A percentile compares a stretch with the other conserved stretches of the same genome.
Conservation (phyloP, 2,888 invertebrate genomes). For the Perizoma affinitatum region DNA sequence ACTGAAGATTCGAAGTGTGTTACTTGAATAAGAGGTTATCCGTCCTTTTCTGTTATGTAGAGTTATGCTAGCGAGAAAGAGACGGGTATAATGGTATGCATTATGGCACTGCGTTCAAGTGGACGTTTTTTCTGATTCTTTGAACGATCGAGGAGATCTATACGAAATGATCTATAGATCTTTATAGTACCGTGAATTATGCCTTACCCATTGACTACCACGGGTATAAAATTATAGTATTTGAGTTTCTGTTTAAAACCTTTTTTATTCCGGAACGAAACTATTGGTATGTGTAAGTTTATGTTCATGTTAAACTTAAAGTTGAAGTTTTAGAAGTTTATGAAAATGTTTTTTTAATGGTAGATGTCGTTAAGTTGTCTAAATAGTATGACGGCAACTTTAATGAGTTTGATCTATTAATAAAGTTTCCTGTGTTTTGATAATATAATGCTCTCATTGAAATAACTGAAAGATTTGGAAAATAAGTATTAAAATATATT, state of each 20-base stretch:
- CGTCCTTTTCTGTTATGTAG: constrained; percentile 46
- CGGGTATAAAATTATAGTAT: constrained; percentile 43
- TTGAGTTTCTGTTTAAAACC: constrained; percentile 33
- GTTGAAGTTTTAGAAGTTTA: constrained; percentile 16
- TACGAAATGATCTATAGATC: constrained; percentile 70
- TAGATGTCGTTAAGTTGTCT: constrained; percentile 27
- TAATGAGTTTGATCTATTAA: constrained; percentile 17
- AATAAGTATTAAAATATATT: too few relatives aligned
- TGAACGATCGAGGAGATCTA: constrained; percentile 72
- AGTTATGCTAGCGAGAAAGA: constrained; percentile 40
- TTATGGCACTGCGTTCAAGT: constrained; percentile 66
- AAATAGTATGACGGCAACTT: constrained; percentile 21
- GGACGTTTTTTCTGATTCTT: constrained; percentile 77
- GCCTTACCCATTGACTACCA: constrained; percentile 52
- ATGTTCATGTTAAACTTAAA: constrained; percentile 28
- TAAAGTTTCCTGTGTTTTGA: constrained; percentile 13
- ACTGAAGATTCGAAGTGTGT: constrained; percentile 55
- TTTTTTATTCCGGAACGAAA: constrained; percentile 25
- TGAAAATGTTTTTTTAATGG: constrained; percentile 21
- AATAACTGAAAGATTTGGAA: too few relatives aligned
- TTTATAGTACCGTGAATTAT: constrained; percentile 75
- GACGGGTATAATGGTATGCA: constrained; percentile 76
- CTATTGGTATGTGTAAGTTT: constrained; percentile 7
- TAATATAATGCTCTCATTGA: neutral
- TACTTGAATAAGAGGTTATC: constrained; percentile 60